phyloP scores from a whole-genome alignment of 2,113 vertebrate genomes.

The Xiphophorus hellerii region DNA sequence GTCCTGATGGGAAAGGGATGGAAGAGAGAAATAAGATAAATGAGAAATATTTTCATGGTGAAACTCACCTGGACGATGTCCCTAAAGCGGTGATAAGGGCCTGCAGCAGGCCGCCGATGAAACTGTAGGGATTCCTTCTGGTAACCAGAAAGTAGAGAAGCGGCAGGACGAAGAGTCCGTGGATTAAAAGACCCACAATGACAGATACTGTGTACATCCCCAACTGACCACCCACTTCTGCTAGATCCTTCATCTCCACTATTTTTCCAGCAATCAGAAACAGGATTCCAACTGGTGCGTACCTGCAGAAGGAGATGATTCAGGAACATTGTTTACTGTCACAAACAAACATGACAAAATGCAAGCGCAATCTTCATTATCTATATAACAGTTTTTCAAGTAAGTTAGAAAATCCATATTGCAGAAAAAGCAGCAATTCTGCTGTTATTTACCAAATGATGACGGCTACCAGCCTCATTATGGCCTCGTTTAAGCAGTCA shows the following conservation, averaged over 20 bases:
- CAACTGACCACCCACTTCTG: constrained; percentile 91
- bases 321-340: background rate
- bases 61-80: constrained; percentile 91
- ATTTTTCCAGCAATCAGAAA: constrained; percentile 98
- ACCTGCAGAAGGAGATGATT: constrained; percentile 78
- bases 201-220: constrained; percentile 95
- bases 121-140: constrained; percentile 89
- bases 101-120: constrained; percentile 91
- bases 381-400: background rate
- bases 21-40: background rate
- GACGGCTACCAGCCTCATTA: constrained; percentile 95
- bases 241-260: constrained; percentile 94
- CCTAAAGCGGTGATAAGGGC: constrained; percentile 95
- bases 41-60: background rate
- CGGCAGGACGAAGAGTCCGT: constrained; percentile 89
- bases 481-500: constrained; percentile 95
- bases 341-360: background rate
- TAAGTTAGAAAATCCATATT: background rate
- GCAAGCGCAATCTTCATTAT: background rate
- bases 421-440: background rate
- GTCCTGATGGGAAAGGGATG: too few species aligned
- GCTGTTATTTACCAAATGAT: constrained; percentile 92
- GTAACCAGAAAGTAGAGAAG: constrained; percentile 93
- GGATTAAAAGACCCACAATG: constrained; percentile 91
- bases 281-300: constrained; percentile 94